Evolutionary conservation across 2,888 invertebrate species (phyloP).

Genomic region (Stenolophus ochropezus): DNA sequence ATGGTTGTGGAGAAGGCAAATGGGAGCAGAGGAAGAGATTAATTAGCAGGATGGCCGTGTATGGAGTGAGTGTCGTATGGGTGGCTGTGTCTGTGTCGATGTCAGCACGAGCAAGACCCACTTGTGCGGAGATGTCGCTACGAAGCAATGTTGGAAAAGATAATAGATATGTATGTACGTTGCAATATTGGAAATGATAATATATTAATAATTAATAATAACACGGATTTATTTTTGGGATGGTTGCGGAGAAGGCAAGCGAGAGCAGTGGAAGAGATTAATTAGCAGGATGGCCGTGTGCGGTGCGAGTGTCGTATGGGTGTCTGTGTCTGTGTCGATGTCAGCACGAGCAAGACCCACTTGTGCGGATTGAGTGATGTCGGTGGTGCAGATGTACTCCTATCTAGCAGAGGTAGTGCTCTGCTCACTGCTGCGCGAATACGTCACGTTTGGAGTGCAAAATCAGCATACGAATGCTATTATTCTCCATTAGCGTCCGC

Average conservation of each 20-base stretch:
- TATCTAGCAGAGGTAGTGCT: background rate
- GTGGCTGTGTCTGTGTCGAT: background rate
- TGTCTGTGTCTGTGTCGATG: background rate
- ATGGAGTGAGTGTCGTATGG: background rate
- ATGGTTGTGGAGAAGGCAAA: background rate
- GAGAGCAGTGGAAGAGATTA: background rate
- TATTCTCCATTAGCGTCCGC: slow-evolving; percentile 71
- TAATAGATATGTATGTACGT: background rate
- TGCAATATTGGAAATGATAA: too few species aligned
- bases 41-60: background rate
- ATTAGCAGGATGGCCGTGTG: background rate
- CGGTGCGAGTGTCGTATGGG: background rate
- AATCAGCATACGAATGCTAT: slow-evolving; percentile 72
- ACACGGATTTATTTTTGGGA: background rate
- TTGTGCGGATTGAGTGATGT: slow-evolving; percentile 34
- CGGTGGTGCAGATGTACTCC: slow-evolving; percentile 17
- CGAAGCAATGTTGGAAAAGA: background rate
- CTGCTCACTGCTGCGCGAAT: slow-evolving; percentile 23
- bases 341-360: slow-evolving; percentile 10
- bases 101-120: slow-evolving; percentile 4
- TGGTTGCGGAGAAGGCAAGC: background rate
- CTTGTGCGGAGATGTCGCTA: slow-evolving; percentile 1
- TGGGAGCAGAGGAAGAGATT: background rate
- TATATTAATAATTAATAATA: too few species aligned
- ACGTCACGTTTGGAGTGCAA: slow-evolving; percentile 62